These are phyloP conservation scores for Frieseomelitta varia DNA, from an alignment of 1,140 invertebrate species.

Conservation along the genomic window DNA sequence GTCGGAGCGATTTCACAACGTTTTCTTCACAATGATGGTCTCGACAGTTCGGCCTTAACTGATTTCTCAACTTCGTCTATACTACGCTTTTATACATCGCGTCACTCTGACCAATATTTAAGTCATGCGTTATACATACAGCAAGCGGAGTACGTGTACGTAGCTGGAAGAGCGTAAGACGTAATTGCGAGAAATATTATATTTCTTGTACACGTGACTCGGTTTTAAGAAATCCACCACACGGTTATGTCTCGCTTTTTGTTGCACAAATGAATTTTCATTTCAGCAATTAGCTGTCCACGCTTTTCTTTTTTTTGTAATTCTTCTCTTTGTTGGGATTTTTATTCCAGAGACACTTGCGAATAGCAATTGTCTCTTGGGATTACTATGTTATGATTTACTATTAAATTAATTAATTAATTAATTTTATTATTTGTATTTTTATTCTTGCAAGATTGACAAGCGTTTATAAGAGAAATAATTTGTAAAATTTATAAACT, in stretches of 20 bases:
- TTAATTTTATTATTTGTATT: too few relatives aligned
- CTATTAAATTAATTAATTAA: too few relatives aligned
- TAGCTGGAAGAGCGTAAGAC: not conserved
- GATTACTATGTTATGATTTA: not conserved
- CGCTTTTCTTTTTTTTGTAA: not conserved
- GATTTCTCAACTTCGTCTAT: conserved; percentile 33
- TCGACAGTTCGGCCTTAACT: conserved; percentile 57
- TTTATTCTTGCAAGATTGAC: too few relatives aligned
- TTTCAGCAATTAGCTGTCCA: not conserved
- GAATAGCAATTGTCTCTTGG: not conserved
- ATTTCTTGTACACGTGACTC: conserved; percentile 16
- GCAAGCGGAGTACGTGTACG: not conserved
- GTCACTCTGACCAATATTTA: not conserved
- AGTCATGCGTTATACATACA: too few relatives aligned
- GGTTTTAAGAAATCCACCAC: not conserved
- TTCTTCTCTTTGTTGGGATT: not conserved
- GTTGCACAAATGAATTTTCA: not conserved
- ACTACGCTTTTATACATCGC: conserved; percentile 57
- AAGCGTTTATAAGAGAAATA: too few relatives aligned
- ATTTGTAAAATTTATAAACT: too few relatives aligned
- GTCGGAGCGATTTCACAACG: not conserved
- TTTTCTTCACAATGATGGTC: conserved; percentile 26
- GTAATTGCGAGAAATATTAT: conserved; percentile 24
- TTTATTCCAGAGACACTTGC: not conserved
- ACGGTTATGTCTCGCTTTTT: not conserved